Conservation (phyloP, 1,140 invertebrate genomes). For the Thaumetopoea pityocampa region DNA sequence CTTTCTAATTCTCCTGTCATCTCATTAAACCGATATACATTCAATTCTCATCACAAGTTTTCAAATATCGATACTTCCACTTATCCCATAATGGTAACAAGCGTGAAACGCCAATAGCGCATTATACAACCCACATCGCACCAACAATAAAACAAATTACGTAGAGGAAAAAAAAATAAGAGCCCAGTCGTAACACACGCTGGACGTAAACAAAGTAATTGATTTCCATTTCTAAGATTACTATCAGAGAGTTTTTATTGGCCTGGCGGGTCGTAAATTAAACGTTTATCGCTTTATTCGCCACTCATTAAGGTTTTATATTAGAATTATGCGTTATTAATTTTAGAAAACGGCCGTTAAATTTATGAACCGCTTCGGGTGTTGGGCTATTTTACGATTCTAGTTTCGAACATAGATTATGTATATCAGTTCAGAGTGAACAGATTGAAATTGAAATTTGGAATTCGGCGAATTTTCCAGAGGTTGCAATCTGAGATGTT, state of each 20-base stretch:
- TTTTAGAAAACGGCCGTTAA: slow-evolving; percentile 53
- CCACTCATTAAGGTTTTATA: slow-evolving; percentile 66
- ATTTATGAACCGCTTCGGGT: slow-evolving; percentile 40
- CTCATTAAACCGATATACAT: too few relatives aligned
- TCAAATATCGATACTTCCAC: too few relatives aligned
- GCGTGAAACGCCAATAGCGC: not conserved
- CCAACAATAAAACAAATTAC: slow-evolving; percentile 15
- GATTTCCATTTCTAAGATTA: slow-evolving; percentile 32
- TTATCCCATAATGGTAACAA: too few relatives aligned
- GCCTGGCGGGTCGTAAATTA: slow-evolving; percentile 39
- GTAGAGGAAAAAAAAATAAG: slow-evolving; percentile 1
- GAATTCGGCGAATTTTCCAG: too few relatives aligned
- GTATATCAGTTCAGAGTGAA: slow-evolving; percentile 7
- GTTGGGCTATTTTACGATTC: slow-evolving; percentile 22
- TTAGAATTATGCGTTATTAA: slow-evolving; percentile 62
- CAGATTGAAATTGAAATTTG: not conserved
- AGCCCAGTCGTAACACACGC: slow-evolving; percentile 1
- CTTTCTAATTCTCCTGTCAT: too few relatives aligned
- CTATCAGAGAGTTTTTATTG: slow-evolving; percentile 38
- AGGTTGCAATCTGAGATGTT: too few relatives aligned
- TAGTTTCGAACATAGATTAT: slow-evolving; percentile 15
- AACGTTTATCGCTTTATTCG: slow-evolving; percentile 61
- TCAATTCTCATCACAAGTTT: too few relatives aligned
- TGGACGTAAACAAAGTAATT: slow-evolving; percentile 35
- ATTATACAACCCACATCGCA: not conserved